A percentile compares a stretch with the other conserved stretches of the same genome.
phyloP scores from a whole-genome alignment of 2,113 vertebrate species.

The Epinephelus cyanopodus region DNA sequence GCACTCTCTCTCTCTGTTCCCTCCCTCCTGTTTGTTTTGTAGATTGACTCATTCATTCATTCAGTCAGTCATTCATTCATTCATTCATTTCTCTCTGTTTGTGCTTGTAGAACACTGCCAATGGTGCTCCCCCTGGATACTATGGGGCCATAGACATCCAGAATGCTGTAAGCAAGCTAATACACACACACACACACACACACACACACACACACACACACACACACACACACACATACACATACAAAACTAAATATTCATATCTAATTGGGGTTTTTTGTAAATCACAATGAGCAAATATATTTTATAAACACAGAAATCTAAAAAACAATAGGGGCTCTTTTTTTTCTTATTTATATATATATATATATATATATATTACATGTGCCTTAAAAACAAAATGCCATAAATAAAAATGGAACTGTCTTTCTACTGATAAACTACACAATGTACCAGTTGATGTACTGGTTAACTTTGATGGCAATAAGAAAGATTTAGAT shows the following conservation, averaged over 20 bases:
- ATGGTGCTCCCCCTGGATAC: constrained; percentile 73
- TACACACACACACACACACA: constrained; percentile 3
- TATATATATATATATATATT: no score
- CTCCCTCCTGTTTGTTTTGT: constrained; percentile 52
- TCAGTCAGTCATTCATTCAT: constrained; percentile 32
- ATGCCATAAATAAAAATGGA: not conserved
- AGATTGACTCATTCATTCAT: constrained; percentile 53
- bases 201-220: constrained; percentile 1
- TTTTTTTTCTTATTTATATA: no score
- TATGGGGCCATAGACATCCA: constrained; percentile 82
- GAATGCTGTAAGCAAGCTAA: constrained; percentile 75
- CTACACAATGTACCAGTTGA: not conserved
- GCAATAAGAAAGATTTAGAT: not conserved
- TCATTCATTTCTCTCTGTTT: constrained; percentile 48
- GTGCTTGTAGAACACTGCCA: constrained; percentile 80
- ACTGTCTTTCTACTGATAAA: not conserved
- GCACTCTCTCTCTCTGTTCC: not conserved
- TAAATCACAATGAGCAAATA: no score
- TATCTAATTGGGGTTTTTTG: no score
- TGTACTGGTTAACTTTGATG: not conserved
- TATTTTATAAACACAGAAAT: not conserved
- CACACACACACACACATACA: not conserved
- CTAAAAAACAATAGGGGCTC: no score
- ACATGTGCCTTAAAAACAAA: not conserved
- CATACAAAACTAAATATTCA: not conserved